A percentile compares a stretch with the other conserved stretches of the same genome.
Conservation (phyloP, 2,113 vertebrate species). For the Sander vitreus region DNA sequence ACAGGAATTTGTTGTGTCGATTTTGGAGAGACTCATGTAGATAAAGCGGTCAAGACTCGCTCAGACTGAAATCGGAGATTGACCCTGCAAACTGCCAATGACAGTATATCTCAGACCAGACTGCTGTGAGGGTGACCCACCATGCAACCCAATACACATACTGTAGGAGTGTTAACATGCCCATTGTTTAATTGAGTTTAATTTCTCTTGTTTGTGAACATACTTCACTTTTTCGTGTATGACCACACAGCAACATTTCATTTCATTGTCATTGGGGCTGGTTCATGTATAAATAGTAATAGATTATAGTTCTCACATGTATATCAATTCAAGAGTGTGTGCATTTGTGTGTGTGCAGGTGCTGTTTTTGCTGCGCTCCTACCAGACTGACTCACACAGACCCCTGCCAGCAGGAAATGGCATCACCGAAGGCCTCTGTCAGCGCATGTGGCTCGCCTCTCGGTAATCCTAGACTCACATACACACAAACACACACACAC, state of each 20-base stretch:
- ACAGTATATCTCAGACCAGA: not conserved
- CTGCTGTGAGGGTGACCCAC: not conserved
- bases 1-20: not conserved
- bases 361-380: conserved; percentile 91
- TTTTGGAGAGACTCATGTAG: not conserved
- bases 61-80: not conserved
- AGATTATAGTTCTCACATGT: not conserved
- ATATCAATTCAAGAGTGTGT: not conserved
- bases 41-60: not conserved
- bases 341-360: conserved; percentile 83
- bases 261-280: not conserved
- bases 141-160: not conserved
- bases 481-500: conserved; percentile 31
- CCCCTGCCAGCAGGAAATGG: conserved; percentile 82
- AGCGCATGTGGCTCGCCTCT: conserved; percentile 92
- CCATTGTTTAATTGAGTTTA: not conserved
- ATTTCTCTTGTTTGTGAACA: not conserved
- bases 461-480: conserved; percentile 84
- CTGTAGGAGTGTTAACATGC: not conserved
- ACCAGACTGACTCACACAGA: conserved; percentile 88
- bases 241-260: not conserved
- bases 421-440: conserved; percentile 82
- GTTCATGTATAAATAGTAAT: not conserved
- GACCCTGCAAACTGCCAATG: not conserved
- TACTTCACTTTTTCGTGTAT: not conserved